Evolutionary conservation across 2,113 vertebrate genomes (phyloP).

Genomic region (Neodon shergylaensis): DNA sequence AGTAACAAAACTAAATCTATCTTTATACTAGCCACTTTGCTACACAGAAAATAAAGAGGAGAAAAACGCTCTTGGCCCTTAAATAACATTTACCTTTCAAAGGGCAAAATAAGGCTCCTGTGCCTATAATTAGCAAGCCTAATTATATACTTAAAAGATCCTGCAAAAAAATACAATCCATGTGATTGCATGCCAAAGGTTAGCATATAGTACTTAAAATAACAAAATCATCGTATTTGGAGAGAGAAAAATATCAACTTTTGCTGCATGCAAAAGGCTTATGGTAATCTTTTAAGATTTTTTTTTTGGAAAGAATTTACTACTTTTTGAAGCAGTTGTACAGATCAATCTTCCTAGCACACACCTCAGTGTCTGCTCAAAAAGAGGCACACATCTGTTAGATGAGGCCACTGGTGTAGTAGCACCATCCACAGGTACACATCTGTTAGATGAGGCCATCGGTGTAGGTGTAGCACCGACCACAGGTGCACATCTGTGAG

Average conservation of each 20-base stretch:
- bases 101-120: not conserved
- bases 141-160: not conserved
- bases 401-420: no score
- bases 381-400: not conserved
- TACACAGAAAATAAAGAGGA: not conserved
- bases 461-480: not conserved
- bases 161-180: constrained; percentile 31
- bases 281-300: not conserved
- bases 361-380: not conserved
- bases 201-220: constrained; percentile 6
- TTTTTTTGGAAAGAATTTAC: not conserved
- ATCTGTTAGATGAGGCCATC: not conserved
- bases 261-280: not conserved
- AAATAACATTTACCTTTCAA: not conserved
- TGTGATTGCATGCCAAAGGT: not conserved
- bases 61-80: not conserved
- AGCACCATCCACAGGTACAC: rapidly evolving
- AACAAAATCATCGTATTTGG: not conserved
- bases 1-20: not conserved
- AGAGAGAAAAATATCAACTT: not conserved
- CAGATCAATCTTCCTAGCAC: not conserved
- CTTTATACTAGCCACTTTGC: not conserved
- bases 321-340: not conserved
- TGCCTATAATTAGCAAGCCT: not conserved
- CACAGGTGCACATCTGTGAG: not conserved